Conservation (phyloP, 1,140 invertebrate genomes). For the Drosophila insularis region DNA sequence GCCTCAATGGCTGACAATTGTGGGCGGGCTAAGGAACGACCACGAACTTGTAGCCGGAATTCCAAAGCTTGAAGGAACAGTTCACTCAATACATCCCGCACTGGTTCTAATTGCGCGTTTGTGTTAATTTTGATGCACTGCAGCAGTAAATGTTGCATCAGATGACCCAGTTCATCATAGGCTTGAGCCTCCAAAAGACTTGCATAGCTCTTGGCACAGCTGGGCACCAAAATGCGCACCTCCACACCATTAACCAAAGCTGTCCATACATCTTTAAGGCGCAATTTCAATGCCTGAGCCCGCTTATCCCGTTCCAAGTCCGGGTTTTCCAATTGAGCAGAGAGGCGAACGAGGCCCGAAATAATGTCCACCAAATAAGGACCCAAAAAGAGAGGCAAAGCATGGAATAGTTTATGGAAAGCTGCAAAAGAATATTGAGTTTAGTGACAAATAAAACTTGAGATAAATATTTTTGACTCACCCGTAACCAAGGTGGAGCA, state of each 20-base stretch:
- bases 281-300: conserved; percentile 84
- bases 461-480: conserved; percentile 24
- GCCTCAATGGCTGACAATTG: conserved; percentile 85
- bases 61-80: conserved; percentile 91
- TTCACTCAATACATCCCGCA: conserved; percentile 86
- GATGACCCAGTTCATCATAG: conserved; percentile 85
- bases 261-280: conserved; percentile 85
- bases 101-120: conserved; percentile 85
- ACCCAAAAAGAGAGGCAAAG: conserved; percentile 90
- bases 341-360: conserved; percentile 83
- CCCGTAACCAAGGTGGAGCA: conserved; percentile 87
- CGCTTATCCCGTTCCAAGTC: conserved; percentile 81
- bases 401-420: conserved; percentile 91
- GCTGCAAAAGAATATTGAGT: conserved; percentile 65
- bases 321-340: conserved; percentile 55
- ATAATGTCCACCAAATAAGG: conserved; percentile 91
- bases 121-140: conserved; percentile 87
- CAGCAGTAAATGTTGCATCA: conserved; percentile 88
- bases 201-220: conserved; percentile 87
- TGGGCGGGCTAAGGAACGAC: conserved; percentile 48
- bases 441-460: background rate
- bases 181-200: conserved; percentile 85
- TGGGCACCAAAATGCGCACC: conserved; percentile 89
- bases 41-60: conserved; percentile 84
- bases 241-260: conserved; percentile 88